Evolutionary conservation across 2,888 invertebrate genomes (phyloP), one percentile per base, ranked within the genome.

Genomic region (Drosophila affinis): DNA sequence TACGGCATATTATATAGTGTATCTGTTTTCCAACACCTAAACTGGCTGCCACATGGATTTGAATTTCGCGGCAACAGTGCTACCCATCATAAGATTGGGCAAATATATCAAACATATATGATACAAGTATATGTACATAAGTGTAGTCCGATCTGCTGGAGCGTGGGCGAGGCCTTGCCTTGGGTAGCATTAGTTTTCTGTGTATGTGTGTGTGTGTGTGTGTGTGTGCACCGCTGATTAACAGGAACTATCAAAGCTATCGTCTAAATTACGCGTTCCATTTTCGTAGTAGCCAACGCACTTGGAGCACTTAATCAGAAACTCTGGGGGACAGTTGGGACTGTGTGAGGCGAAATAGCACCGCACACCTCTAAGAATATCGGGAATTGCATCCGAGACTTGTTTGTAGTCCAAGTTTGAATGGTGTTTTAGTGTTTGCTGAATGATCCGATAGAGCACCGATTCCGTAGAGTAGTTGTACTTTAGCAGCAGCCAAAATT

Each of bases 141-240:
- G 45, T 29, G 56, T 21, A 61, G 51, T 72, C 48, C 39, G 64
- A 65, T 58, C 55, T 34, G 12, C 51, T 59, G 47, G 57, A 45
- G 63, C 29, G 55, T 60, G 59, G 61, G 85, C 69, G 85, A 55
- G 76, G 68, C 51, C 55, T 81, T 7, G 73, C 87, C 82, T 87
- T 85, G 86, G 63, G 47, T 47, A 29, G 72, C 52, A 44, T 55
- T 47, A 58, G 62, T 52, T 52, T 76, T n/a, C 2, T 39, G 76
- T 89, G 4, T n/a, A n/a, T 39, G 76, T 89, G 24, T 24, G 24
- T 24, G 76, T 89, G 71, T 39, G 76, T n/a, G n/a, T 89, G 24
- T 24, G 24, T 24, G 76, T 89, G 71, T 87, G 60, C 18, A 46
- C 56, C 58, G 32, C 9, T 62, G 70, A 83, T 89, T 81, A 83